phyloP scores from a whole-genome alignment of 2,113 vertebrate genomes.

The Pitta sordida region DNA sequence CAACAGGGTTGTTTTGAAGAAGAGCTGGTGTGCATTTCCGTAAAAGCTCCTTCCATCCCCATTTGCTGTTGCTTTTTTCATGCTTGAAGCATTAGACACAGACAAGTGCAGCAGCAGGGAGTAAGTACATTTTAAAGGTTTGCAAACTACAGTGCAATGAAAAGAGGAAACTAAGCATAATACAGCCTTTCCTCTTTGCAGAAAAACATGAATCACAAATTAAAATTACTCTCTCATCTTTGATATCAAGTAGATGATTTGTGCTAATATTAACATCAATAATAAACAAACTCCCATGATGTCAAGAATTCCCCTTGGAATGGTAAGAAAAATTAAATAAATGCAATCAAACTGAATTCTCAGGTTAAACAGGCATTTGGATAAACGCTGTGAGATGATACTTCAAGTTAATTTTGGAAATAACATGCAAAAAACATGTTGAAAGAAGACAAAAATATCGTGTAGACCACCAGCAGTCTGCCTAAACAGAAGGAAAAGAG shows the following conservation, averaged over 20 bases:
- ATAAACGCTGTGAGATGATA: background rate
- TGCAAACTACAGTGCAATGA: background rate
- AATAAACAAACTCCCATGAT: background rate
- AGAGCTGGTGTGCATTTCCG: rapidly evolving
- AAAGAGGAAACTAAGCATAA: background rate
- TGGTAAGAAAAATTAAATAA: background rate
- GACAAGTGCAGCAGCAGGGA: background rate
- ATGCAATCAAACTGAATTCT: background rate
- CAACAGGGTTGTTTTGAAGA: background rate
- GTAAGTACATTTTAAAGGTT: background rate
- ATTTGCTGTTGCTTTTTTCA: background rate
- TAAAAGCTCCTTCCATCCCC: background rate
- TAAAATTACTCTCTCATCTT: background rate
- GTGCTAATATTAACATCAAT: background rate
- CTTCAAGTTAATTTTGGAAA: background rate
- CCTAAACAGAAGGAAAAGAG: background rate
- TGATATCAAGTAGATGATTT: background rate
- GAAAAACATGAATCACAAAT: background rate
- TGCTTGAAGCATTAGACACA: background rate
- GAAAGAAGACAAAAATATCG: background rate
- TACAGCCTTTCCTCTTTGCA: background rate
- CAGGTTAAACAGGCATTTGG: background rate
- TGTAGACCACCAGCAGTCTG: background rate
- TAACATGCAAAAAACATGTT: background rate
- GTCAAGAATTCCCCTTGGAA: background rate